Evolutionary conservation across 2,888 invertebrate genomes (phyloP), one percentile per base, ranked within the genome.

Genomic region (Napeogenes sylphis): DNA sequence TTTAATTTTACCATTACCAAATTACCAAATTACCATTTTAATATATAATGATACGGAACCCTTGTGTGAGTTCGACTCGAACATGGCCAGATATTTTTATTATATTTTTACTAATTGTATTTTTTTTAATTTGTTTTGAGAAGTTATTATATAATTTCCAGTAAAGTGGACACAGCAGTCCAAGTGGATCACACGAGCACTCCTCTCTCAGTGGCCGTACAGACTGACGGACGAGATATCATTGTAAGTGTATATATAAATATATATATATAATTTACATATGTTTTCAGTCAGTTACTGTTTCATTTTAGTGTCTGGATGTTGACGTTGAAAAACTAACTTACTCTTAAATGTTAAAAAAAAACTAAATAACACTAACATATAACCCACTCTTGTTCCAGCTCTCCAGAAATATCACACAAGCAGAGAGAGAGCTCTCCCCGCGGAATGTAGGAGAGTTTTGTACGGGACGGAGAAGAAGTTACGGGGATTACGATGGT

Each of bases 381-480:
- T 10, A 6, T 51, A 4, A 51, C 8, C 21, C 4, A 51, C 6
- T n/a, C 6, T 30, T 30, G 14, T 47, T 30, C 2, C 51, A 51
- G 51, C 30, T n/a, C 10, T 30, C 12, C 1, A 30, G 51, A 51
- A 51, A 21, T 10, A 10, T 51, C 6, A 87, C 86, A 0, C 75
- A 80, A 59, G 91, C 91, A 0, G 91, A 91, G 60, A 74, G 90
- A 0, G 90, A 91, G 68, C 65, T 91, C n/a, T 90, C 91, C 0
- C 91, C 91, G 0, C 82, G 84, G 4, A 78, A 79, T 0, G 87
- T 78, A 12, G 68, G 63, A 8, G 80, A 73, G 14, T 63, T 64
- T 30, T 21, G 30, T n/a, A 51, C 30, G 51, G 30, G 30, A 51
- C 42, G 86, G 2, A 62, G 86, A 0, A 69, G 79, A 4, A 86